phyloP scores from a whole-genome alignment of 2,113 vertebrate species.

The Colinus virginianus region DNA sequence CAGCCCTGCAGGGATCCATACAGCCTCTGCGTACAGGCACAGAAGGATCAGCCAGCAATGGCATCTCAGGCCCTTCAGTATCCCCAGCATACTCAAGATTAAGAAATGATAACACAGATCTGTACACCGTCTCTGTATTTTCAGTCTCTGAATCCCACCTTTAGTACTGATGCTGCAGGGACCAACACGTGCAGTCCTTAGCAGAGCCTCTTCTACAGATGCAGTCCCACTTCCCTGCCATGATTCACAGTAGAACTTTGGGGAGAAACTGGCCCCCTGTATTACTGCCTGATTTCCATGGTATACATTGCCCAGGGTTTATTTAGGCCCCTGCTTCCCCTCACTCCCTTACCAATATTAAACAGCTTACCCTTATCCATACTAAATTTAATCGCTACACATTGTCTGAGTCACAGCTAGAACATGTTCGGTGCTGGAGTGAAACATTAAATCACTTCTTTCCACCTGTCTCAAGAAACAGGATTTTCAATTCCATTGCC shows the following conservation, averaged over 20 bases:
- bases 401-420: conserved; percentile 24
- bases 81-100: neutral
- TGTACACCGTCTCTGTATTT: neutral
- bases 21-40: neutral
- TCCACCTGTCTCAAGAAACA: conserved; percentile 41
- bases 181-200: neutral
- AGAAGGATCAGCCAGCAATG: neutral
- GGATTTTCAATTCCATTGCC: conserved; percentile 33
- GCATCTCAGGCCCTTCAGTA: neutral
- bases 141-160: fast-evolving
- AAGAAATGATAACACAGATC: neutral
- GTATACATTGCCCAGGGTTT: neutral
- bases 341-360: neutral
- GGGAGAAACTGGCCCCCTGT: neutral
- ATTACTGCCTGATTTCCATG: neutral
- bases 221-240: neutral
- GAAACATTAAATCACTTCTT: conserved; percentile 56
- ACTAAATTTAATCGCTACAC: conserved; percentile 31
- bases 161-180: neutral
- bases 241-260: neutral
- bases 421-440: neutral
- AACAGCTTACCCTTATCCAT: neutral
- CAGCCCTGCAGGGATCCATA: neutral
- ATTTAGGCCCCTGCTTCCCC: neutral
- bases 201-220: neutral